Conservation (phyloP, 1,140 invertebrate species). For the Conus ventricosus region DNA sequence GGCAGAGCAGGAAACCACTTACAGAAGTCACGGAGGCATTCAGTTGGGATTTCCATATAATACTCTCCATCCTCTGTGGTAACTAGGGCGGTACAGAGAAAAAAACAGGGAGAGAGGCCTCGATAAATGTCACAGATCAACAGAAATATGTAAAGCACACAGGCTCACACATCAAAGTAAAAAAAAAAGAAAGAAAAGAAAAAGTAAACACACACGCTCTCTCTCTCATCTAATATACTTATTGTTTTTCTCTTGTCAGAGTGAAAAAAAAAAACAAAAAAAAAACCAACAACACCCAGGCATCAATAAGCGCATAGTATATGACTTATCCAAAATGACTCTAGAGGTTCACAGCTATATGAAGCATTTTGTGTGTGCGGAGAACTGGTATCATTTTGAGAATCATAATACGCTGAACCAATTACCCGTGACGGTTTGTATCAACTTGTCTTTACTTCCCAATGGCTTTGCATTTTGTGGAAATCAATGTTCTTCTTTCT, state of each 20-base stretch:
- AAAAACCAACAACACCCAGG: background rate
- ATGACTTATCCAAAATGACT: too few species aligned
- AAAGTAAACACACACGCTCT: background rate
- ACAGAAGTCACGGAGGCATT: conserved; percentile 23
- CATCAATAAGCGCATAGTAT: background rate
- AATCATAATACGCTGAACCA: too few species aligned
- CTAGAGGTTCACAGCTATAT: too few species aligned
- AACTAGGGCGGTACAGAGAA: conserved; percentile 10
- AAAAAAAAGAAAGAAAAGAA: background rate
- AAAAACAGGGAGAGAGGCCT: background rate
- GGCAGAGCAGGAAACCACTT: conserved; percentile 5
- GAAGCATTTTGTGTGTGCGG: too few species aligned
- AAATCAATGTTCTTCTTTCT: too few species aligned
- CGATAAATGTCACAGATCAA: conserved; percentile 13
- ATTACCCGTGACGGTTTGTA: too few species aligned
- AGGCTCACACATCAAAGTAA: conserved; percentile 17
- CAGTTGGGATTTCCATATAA: conserved; percentile 26
- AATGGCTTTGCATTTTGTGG: too few species aligned
- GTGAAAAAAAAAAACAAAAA: too few species aligned
- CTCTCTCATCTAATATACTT: too few species aligned
- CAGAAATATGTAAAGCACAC: conserved; percentile 11
- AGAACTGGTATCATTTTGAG: too few species aligned
- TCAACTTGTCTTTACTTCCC: too few species aligned
- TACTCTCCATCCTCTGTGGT: conserved; percentile 24
- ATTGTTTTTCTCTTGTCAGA: too few species aligned